Base-by-base conservation (phyloP, 2,888 invertebrate species). In the Netelia virgata region DNA sequence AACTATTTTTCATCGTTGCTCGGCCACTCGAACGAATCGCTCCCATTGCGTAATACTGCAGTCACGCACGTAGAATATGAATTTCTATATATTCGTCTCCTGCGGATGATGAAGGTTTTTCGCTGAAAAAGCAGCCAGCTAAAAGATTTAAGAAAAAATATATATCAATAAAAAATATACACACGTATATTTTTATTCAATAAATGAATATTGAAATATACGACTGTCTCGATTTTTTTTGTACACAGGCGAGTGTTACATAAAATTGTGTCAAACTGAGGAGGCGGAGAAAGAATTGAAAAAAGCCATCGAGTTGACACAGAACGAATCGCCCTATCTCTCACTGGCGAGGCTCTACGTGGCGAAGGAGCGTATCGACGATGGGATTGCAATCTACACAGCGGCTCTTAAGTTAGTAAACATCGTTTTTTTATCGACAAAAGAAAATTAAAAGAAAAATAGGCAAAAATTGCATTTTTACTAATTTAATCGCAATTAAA, bases 261-360 rank as follows among this genome's bases (percentile, higher is more conserved):
- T 96, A 93, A 96, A 96, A 87, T 92, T 97, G 47, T 96, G 96
- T n/a, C 96, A 97, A 53, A 91, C 94, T 23, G 95, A 95, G 63
- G 95, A 96, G 84, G 97, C 97, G 0, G 96, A 96, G 88, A 96
- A 96, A 87, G 96, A 96, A 94, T 95, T 97, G 14, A 95, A 95
- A 69, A 95, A 96, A 87, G 97, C 97, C 0, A 95, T 97, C 8
- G 95, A 96, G 87, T 94, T 97, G 64, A 96, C 96, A 23, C 96
- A 96, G 73, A 96, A 96, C 80, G 97, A 97, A 92, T 94, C 95
- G 11, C 96, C 97, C 0, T 97, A 96, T 85, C 94, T 96, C 0
- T 94, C 97, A 83, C 94, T 98, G 53, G 97, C 97, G 0, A 96
- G 96, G 90, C 95, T 97, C 63, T 95, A 96, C 85, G 94, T 96